Conservation (phyloP, 2,888 invertebrate species). For the Xestia ashworthii region DNA sequence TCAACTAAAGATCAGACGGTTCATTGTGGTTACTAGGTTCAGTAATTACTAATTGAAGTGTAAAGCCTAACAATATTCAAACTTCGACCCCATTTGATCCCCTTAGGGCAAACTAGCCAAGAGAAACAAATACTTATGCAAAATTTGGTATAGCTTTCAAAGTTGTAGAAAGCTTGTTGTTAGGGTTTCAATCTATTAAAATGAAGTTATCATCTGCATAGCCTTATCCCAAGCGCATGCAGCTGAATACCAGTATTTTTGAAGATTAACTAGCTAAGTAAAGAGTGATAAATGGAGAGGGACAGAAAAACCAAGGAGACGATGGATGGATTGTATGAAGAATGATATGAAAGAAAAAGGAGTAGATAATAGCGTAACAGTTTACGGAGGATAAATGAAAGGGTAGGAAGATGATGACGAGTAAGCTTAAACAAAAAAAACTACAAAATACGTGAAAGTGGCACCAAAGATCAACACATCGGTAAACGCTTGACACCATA, state of each 20-base stretch:
- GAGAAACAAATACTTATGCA: constrained; percentile 5
- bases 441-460: neutral
- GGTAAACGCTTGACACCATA: constrained; percentile 19
- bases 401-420: too few species aligned
- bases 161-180: constrained; percentile 1
- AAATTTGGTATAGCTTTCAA: neutral
- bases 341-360: too few species aligned
- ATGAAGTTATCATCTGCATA: neutral
- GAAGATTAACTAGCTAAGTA: neutral
- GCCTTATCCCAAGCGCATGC: neutral
- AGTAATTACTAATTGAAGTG: constrained; percentile 22
- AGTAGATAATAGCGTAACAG: too few species aligned
- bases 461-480: constrained; percentile 6
- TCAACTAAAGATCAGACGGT: constrained; percentile 4
- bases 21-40: constrained; percentile 16
- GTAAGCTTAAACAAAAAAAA: neutral
- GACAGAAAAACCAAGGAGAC: too few species aligned
- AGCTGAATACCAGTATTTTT: neutral
- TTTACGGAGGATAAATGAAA: too few species aligned
- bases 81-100: constrained; percentile 5
- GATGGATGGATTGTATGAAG: too few species aligned
- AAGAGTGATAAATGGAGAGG: too few species aligned
- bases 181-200: neutral
- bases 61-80: constrained; percentile 37
- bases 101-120: neutral